phyloP scores from a whole-genome alignment of 2,113 vertebrate species.

The Pseudopipra pipra region DNA sequence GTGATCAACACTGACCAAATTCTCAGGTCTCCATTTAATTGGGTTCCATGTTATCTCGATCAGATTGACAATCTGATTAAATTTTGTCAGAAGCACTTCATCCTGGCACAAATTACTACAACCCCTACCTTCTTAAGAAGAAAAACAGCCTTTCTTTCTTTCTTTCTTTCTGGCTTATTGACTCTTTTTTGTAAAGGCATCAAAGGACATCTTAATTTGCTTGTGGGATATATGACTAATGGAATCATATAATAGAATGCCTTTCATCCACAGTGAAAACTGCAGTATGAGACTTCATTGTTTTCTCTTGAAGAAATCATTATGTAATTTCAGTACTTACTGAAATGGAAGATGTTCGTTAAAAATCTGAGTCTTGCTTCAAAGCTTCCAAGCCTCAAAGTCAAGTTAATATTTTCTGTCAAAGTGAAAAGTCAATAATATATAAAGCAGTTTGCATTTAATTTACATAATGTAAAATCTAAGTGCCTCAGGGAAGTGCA shows the following conservation, averaged over 20 bases:
- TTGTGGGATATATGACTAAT: background rate
- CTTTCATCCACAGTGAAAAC: background rate
- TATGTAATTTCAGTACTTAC: background rate
- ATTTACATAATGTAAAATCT: background rate
- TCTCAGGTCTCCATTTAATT: background rate
- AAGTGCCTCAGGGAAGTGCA: background rate
- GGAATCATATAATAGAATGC: background rate
- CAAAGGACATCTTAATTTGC: slow-evolving; percentile 11
- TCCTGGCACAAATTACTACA: background rate
- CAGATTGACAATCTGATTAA: background rate
- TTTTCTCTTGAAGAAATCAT: background rate
- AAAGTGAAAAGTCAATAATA: slow-evolving; percentile 2
- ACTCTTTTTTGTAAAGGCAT: background rate
- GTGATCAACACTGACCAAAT: background rate
- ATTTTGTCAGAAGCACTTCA: background rate
- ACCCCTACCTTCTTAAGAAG: background rate
- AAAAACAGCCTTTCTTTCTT: background rate
- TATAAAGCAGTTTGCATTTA: background rate
- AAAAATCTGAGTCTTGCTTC: slow-evolving; percentile 7
- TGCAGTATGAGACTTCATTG: background rate
- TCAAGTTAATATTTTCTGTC: background rate
- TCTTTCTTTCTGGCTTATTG: background rate
- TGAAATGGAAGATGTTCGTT: slow-evolving; percentile 1
- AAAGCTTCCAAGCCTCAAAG: slow-evolving; percentile 5
- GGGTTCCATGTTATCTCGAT: background rate